Evolutionary conservation across 2,113 vertebrate species (phyloP), one percentile per base, ranked within the genome.

Genomic region (Danionella cerebrum): DNA sequence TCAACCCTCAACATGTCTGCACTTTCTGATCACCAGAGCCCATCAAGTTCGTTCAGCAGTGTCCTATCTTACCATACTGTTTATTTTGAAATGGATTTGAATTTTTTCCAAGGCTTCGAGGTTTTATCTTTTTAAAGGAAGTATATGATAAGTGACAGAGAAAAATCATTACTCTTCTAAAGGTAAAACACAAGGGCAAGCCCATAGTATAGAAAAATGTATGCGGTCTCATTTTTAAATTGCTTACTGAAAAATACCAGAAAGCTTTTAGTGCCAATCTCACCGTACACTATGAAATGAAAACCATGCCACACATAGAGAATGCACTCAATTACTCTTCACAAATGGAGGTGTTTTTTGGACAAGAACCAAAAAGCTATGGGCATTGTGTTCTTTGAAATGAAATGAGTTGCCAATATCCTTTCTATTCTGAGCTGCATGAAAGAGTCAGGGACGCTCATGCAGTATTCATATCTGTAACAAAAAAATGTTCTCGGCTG

Each of bases 381-480:
- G 38, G 52, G 44, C 51, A 44, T 48, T 65, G 66, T 52, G 58
- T 69, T 51, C 53, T 25, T 69, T 31, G 70, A 18, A 64, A 74
- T 74, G 21, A 76, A 79, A 73, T 48, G 25, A 36, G 53, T 59
- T 52, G 77, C 31, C 58, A 62, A 69, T 35, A 64, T 57, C 47
- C 45, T 69, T 76, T 55, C 45, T 52, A 25, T 57, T 36, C 62
- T 65, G 66, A 76, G 66, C 54, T 57, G 41, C 72, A 67, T 76
- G 72, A 81, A 82, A 80, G 63, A 63, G 51, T 47, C 44, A 44
- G 44, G 67, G 73, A 70, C 68, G 22, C 69, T 80, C 33, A 55
- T 67, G 72, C 72, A 77, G 73, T 77, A 80, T 84, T 81, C 78
- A 84, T 76, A 68, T 59, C 62, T 65, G 78, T 72, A 24, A 29